phyloP scores from a whole-genome alignment of 2,797 vertebrate genomes.

The Spinus olivaceus region DNA sequence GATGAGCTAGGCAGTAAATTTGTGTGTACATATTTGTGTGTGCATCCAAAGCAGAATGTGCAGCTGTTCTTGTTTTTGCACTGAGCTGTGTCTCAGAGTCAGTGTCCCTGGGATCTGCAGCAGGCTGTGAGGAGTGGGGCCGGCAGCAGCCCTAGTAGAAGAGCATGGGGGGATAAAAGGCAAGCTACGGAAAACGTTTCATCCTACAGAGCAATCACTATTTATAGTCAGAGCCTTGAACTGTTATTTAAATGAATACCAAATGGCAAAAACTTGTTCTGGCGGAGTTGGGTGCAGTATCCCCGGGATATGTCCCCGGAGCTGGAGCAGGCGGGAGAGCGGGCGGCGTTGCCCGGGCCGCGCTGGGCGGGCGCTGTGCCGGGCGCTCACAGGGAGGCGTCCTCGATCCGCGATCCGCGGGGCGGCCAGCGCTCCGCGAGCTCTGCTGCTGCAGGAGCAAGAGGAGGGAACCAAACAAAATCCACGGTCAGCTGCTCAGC shows the following conservation, averaged over 20 bases:
- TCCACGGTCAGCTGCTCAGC: background rate
- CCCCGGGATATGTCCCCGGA: accelerated
- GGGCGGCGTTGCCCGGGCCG: accelerated
- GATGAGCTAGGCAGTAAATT: background rate
- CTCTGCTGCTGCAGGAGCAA: background rate
- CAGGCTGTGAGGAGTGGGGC: background rate
- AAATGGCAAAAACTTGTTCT: background rate
- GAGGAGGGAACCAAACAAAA: background rate
- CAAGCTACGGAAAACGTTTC: background rate
- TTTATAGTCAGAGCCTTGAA: background rate
- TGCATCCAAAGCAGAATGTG: background rate
- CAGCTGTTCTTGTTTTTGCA: background rate
- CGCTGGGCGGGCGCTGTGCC: background rate
- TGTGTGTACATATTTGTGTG: background rate
- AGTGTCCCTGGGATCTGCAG: accelerated
- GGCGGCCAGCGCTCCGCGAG: accelerated
- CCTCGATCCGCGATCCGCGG: accelerated
- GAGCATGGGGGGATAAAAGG: accelerated
- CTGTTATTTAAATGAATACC: background rate
- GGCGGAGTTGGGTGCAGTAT: background rate
- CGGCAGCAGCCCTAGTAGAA: background rate
- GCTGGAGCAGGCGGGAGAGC: background rate
- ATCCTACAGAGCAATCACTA: accelerated
- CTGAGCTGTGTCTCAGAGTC: background rate
- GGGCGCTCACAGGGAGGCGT: background rate